Evolutionary conservation across 2,113 vertebrate genomes (phyloP), one percentile per base, ranked within the genome.

Genomic region (Malurus elegans): DNA sequence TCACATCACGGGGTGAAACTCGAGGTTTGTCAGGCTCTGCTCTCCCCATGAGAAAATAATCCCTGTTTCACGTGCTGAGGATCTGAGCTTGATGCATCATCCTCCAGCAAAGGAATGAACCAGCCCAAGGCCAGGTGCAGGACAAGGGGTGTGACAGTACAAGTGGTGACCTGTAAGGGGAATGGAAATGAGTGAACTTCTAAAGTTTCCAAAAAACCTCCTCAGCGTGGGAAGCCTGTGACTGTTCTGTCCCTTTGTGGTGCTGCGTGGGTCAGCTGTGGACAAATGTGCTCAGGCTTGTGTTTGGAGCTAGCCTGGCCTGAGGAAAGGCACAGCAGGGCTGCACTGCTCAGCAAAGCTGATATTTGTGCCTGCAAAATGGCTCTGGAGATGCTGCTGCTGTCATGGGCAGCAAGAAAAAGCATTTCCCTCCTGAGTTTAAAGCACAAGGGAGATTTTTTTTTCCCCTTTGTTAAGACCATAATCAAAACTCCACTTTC

Each of bases 181-280:
- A 97, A 72, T 48, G 61, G 90, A 93, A 96, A 71, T 67, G 57
- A 94, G 72, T 90, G 94, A 96, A 94, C 93, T 94, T 94, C 88
- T 96, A 64, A 94, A 86, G 88, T 94, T 94, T 92, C 88, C 51
- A 32, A 76, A 40, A 71, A 88, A 79, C 90, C 92, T 90, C 83
- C 75, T 80, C 25, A 12, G 90, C 75, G 72, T 3, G 6, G 72
- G 82, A 53, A 84, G 95, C 7, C 5, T 75, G 80, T 65, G 79
- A 80, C 79, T 88, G 87, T 92, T 38, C 38, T 38, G 73, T 91
- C 90, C 92, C 90, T 90, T 92, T 92, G 91, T 94, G 90, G 36
- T 66, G 62, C 10, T 93, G 94, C 15, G 18, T 92, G n/a, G 95
- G 94, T 85, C 87, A 93, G 93, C 90, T 48, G 10, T 61, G 88